Evolutionary conservation across 2,797 vertebrate genomes (phyloP), one percentile per base, ranked within the genome.

Genomic region (Argyrosomus regius): DNA sequence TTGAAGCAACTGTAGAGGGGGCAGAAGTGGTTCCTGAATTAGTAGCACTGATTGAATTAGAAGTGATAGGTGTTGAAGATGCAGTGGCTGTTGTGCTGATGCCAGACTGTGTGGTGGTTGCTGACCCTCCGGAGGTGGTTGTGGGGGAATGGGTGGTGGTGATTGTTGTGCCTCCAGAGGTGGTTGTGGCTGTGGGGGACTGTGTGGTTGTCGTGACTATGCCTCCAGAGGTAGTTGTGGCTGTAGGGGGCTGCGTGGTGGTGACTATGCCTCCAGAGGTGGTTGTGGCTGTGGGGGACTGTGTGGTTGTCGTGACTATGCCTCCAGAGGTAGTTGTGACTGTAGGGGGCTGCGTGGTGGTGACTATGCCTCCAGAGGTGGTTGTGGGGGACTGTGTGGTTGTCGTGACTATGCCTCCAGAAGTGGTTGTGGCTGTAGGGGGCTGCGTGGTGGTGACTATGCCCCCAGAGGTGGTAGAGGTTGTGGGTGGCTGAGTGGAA

Each of bases 1-100:
- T n/a, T 39, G 69, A 53, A 73, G 2, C 13, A n/a, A 2, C 72
- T 80, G 67, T 65, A 41, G 61, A 46, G 54, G 67, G 35, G 58
- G 50, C 17, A 74, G 39, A 79, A 22, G 22, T 48, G 2, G 26
- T 28, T 43, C 12, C 11, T 61, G 28, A 46, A 58, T 72, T 73
- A 80, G 31, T 14, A n/a, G 35, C 5, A 57, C 35, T 75, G 24
- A 46, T 10, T 68, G 52, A 48, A 49, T 35, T 62, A 52, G 41
- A 58, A 31, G 24, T 49, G 9, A 49, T n/a, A 49, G 35, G 41
- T 28, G 48, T 9, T 59, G 67, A 41, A 46, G 53, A n/a, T 71
- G 41, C n/a, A 28, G 46, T 43, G 46, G 28, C 22, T 62, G 57
- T 14, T 43, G 20, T 67, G 28, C n/a, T 61, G 53, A 11, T 56